Evolutionary conservation across 1,140 invertebrate genomes (phyloP).

Genomic region (Heterodera carotae): DNA sequence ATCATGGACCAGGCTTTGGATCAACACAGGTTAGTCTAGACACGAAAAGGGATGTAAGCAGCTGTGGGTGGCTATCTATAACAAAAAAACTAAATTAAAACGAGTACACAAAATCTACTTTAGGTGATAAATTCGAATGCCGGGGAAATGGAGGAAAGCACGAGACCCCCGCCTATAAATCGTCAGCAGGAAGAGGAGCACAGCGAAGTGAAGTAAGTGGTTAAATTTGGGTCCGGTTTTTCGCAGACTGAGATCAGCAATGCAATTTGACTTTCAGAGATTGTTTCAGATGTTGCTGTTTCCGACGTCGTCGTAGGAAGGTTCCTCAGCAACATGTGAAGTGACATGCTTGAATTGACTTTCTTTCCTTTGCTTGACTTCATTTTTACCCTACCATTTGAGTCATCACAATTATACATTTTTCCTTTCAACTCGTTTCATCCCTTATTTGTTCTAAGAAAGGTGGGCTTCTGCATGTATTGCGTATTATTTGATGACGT

Average conservation of each 20-base stretch:
- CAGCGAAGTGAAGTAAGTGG: conserved; percentile 60
- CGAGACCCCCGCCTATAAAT: neutral
- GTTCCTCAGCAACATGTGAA: conserved; percentile 52
- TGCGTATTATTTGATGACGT: too few relatives aligned
- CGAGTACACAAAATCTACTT: too few relatives aligned
- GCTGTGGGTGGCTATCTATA: too few relatives aligned
- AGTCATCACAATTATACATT: too few relatives aligned
- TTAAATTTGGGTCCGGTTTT: neutral
- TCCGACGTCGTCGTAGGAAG: conserved; percentile 59
- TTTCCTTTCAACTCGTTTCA: too few relatives aligned
- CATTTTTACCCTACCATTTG: too few relatives aligned
- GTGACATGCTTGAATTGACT: neutral
- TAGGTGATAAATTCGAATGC: conserved; percentile 64
- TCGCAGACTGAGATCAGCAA: neutral
- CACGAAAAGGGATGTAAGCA: too few relatives aligned
- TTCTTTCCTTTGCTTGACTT: too few relatives aligned
- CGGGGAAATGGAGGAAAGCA: conserved; percentile 54
- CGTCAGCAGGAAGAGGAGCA: conserved; percentile 51
- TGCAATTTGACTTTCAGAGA: neutral
- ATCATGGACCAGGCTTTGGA: conserved; percentile 51
- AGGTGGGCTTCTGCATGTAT: too few relatives aligned
- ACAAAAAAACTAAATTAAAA: too few relatives aligned
- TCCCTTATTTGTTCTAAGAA: too few relatives aligned
- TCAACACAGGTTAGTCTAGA: conserved; percentile 61
- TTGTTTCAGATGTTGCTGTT: conserved; percentile 59